Conservation (phyloP, 2,888 invertebrate genomes). For the Phortica okadai region DNA sequence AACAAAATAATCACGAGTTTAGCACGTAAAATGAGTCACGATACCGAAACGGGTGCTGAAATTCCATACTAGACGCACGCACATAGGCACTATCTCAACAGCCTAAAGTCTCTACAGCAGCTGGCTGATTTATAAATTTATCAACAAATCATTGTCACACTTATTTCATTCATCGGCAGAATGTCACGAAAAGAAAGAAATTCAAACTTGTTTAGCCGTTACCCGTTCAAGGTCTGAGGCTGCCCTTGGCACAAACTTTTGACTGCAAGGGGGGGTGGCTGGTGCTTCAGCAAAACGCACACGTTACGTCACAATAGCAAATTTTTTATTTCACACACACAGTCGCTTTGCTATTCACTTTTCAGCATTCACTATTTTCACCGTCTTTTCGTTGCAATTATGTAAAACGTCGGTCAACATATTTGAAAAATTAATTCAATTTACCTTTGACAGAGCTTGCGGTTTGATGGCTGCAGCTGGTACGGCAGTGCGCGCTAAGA, state of each 20-base stretch:
- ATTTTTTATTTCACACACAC: background rate
- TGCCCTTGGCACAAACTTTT: background rate
- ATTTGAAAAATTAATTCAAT: conserved; percentile 35
- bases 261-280: background rate
- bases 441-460: conserved; percentile 85
- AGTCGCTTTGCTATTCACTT: conserved; percentile 38
- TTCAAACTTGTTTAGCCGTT: conserved; percentile 31
- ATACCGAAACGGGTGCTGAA: background rate
- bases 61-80: background rate
- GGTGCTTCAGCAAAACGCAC: conserved; percentile 5
- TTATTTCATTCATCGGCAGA: conserved; percentile 6
- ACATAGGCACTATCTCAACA: background rate
- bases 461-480: conserved; percentile 81
- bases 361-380: conserved; percentile 38
- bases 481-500: conserved; percentile 84
- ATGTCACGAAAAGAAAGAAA: background rate
- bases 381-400: conserved; percentile 60
- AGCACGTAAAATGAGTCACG: conserved; percentile 9
- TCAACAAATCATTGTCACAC: background rate
- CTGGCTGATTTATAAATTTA: background rate
- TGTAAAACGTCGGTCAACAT: conserved; percentile 55
- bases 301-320: conserved; percentile 48
- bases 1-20: conserved; percentile 20
- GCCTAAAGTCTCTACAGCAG: background rate
- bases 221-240: conserved; percentile 34